A percentile compares a stretch with the other conserved stretches of the same genome.
Evolutionary conservation across 2,113 vertebrate species (phyloP).

Genomic region (Thalassoma bifasciatum): DNA sequence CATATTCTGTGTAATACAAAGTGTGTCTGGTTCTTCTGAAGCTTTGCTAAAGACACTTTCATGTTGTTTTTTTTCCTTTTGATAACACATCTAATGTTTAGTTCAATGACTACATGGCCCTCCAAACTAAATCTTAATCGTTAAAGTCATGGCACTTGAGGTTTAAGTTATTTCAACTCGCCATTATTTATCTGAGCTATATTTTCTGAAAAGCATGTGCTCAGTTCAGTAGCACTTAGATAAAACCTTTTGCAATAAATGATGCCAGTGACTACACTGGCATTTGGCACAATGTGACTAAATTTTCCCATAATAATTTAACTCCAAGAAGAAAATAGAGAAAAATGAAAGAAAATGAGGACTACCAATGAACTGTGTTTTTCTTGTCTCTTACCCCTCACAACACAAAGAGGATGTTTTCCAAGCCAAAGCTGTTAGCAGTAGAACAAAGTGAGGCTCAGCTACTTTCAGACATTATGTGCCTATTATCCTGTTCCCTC

Average conservation of each 20-base stretch:
- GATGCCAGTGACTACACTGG: neutral
- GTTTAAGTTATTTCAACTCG: no score
- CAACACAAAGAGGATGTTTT: neutral
- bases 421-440: neutral
- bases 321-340: neutral
- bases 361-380: neutral
- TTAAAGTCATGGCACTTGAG: no score
- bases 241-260: neutral
- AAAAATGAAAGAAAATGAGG: neutral
- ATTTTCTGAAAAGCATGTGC: no score
- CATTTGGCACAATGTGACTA: neutral
- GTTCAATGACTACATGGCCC: no score
- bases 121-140: no score
- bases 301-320: neutral
- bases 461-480: conserved; percentile 22
- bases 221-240: no score
- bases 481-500: conserved; percentile 16
- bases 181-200: no score
- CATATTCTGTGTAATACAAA: no score
- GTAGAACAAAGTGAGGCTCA: conserved; percentile 8
- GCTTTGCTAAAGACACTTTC: no score
- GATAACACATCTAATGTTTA: no score
- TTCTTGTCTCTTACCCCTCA: neutral
- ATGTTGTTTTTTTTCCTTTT: no score
- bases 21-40: no score